Evolutionary conservation across 2,113 vertebrate species (phyloP), one percentile per base, ranked within the genome.

Genomic region (Etheostoma spectabile): DNA sequence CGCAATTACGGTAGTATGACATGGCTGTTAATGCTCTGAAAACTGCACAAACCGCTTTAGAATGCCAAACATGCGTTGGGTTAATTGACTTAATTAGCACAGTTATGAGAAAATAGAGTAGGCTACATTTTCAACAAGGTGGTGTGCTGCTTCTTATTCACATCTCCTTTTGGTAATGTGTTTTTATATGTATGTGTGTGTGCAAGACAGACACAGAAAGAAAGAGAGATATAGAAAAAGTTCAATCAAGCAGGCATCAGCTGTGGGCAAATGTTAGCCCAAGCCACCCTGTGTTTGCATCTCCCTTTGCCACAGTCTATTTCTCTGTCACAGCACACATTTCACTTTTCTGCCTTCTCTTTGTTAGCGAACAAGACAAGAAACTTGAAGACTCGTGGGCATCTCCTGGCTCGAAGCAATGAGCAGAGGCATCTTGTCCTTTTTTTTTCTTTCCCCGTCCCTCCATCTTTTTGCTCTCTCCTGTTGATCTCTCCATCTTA

Each of bases 231-330:
- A 18, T 45, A 63, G 45, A 74, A 76, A 85, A 74, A 80, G 61
- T 87, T 63, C 70, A 86, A 69, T 86, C 70, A 66, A 69, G 84
- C 79, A 82, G 78, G 77, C 57, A 0, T 79, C 74, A 51, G 88
- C 89, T 90, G 19, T 68, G 57, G 84, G 89, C 82, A 67, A 82
- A 84, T 79, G 83, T 89, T 91, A 86, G 71, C 86, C 85, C 83
- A 57, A 89, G 84, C 78, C 82, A 77, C 83, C 64, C 61, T 85
- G 63, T 82, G 84, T 90, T 88, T 80, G 82, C 72, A 68, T 83
- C 82, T 85, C 33, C 45, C 57, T 52, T 78, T 72, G 89, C 85
- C 82, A 80, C 78, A 86, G 70, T 79, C 72, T 77, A 49, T 86
- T 83, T 71, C 55, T 81, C 84, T 86, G 86, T 86, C 83, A 80